phyloP scores from a whole-genome alignment of 35 echinoderm and acorn worm genomes.

The Lytechinus variegatus region DNA sequence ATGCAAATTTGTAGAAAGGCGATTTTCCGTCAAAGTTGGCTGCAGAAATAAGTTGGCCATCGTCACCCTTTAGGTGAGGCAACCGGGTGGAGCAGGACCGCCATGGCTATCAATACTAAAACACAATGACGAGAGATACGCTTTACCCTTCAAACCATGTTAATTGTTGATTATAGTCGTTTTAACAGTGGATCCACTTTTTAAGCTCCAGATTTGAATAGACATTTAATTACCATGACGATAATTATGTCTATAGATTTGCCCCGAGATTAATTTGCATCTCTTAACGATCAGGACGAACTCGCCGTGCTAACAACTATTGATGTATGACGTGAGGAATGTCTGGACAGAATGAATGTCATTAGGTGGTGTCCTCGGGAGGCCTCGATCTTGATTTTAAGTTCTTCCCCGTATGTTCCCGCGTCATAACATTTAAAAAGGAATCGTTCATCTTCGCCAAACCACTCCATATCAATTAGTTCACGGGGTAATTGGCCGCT shows the following conservation, averaged over 20 bases:
- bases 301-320: not conserved
- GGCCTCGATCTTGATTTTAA: not conserved
- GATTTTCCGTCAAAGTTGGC: too few relatives aligned
- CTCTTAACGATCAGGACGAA: not conserved
- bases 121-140: too few relatives aligned
- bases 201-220: too few relatives aligned
- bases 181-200: not conserved
- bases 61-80: too few relatives aligned
- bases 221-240: not conserved
- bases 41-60: too few relatives aligned
- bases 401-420: not conserved
- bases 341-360: not conserved
- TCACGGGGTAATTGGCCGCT: not conserved
- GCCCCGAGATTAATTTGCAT: too few relatives aligned
- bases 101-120: too few relatives aligned
- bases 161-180: not conserved
- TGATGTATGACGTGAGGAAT: not conserved
- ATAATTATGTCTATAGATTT: not conserved
- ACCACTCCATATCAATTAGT: conserved; percentile 2
- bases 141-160: not conserved
- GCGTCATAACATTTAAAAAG: conserved; percentile 5
- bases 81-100: too few relatives aligned
- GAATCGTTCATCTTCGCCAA: not conserved
- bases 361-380: not conserved
- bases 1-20: too few relatives aligned